These are phyloP conservation scores for Papilio gigon DNA, from an alignment of 2,888 invertebrate genomes.

Conservation along the genomic window DNA sequence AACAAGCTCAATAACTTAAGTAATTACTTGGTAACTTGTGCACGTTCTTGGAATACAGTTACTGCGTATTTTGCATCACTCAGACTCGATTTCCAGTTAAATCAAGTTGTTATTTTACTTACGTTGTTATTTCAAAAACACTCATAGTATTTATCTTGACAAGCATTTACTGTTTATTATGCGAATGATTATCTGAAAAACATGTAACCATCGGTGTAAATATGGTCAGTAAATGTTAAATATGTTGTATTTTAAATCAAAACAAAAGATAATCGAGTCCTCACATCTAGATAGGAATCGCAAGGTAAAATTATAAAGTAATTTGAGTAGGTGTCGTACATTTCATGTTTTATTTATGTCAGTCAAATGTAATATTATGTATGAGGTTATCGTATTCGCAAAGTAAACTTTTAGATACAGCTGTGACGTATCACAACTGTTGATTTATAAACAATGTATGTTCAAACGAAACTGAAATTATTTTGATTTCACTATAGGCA, in stretches of 20 bases:
- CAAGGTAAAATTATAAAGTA: not conserved
- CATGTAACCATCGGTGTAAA: not conserved
- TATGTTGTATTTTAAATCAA: not conserved
- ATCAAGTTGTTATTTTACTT: not conserved
- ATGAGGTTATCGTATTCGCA: no score
- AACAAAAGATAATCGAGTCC: not conserved
- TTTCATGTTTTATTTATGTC: not conserved
- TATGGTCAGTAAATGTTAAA: not conserved
- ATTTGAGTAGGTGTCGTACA: not conserved
- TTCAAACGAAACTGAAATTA: no score
- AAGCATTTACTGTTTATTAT: not conserved
- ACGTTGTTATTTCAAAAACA: not conserved
- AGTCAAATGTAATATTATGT: not conserved
- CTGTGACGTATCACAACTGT: no score
- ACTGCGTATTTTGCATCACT: constrained; percentile 13
- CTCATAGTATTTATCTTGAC: not conserved
- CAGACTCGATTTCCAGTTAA: not conserved
- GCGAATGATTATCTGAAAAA: not conserved
- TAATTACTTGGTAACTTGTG: not conserved
- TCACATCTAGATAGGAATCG: constrained; percentile 1
- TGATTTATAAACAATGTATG: no score
- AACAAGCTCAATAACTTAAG: not conserved
- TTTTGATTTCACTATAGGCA: no score
- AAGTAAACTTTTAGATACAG: no score
- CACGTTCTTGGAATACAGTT: constrained; percentile 10